Evolutionary conservation across 2,888 invertebrate genomes (phyloP).

Genomic region (Alsophila aescularia): DNA sequence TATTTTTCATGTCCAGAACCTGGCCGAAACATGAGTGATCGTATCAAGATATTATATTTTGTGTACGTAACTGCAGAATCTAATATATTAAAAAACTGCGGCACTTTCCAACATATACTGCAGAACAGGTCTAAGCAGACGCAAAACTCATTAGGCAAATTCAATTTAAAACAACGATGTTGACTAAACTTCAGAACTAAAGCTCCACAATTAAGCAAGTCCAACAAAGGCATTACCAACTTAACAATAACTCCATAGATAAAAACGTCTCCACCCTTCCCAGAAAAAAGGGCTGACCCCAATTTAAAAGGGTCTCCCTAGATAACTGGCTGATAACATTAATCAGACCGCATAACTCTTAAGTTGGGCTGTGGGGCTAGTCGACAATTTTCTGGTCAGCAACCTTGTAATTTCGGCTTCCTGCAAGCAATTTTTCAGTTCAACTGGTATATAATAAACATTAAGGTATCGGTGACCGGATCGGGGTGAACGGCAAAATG

Average conservation of each 20-base stretch:
- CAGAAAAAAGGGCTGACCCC: conserved; percentile 61
- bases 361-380: conserved; percentile 43
- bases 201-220: conserved; percentile 16
- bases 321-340: conserved; percentile 80
- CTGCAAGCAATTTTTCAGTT: conserved; percentile 72
- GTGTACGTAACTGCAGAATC: too few species aligned
- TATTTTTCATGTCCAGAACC: too few species aligned
- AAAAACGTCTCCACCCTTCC: conserved; percentile 49
- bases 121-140: too few species aligned
- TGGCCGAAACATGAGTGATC: too few species aligned
- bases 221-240: conserved; percentile 17
- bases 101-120: too few species aligned
- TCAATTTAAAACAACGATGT: background rate
- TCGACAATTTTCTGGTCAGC: conserved; percentile 78
- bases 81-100: too few species aligned
- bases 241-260: conserved; percentile 48
- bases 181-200: conserved; percentile 1
- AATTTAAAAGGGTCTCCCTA: conserved; percentile 65
- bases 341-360: conserved; percentile 73
- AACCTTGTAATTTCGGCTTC: conserved; percentile 75
- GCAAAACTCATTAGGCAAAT: background rate
- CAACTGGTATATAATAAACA: conserved; percentile 65
- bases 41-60: too few species aligned
- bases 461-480: conserved; percentile 34
- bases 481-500: conserved; percentile 2